Evolutionary conservation across 1,140 invertebrate genomes (phyloP).

Genomic region (Drosophila willistoni): DNA sequence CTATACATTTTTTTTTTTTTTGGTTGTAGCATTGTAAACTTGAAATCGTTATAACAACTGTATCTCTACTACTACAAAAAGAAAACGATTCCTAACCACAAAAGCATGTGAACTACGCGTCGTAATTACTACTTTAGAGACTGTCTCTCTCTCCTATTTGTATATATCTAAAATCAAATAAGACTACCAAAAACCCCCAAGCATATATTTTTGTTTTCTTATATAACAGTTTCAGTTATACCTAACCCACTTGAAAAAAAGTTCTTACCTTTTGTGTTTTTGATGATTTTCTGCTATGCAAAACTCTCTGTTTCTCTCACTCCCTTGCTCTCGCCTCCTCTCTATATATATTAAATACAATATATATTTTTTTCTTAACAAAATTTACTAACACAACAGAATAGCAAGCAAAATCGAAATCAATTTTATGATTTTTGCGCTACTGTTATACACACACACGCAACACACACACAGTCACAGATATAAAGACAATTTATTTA

Average conservation of each 20-base stretch:
- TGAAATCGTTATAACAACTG: conserved; percentile 6
- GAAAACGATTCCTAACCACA: conserved; percentile 43
- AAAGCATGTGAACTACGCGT: conserved; percentile 67
- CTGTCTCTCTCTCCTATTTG: not conserved
- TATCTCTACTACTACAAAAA: conserved; percentile 23
- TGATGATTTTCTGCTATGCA: conserved; percentile 46
- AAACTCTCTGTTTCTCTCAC: conserved; percentile 46
- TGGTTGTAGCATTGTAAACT: conserved; percentile 54
- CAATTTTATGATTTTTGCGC: not conserved
- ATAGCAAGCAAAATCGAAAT: conserved; percentile 33
- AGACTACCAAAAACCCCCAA: conserved; percentile 30
- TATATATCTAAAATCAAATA: not conserved
- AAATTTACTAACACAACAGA: conserved; percentile 63
- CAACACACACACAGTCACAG: conserved; percentile 21
- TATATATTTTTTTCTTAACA: conserved; percentile 56
- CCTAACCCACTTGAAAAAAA: conserved; percentile 25
- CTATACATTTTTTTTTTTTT: conserved; percentile 33
- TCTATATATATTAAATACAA: conserved; percentile 33
- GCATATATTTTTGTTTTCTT: conserved; percentile 13
- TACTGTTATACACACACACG: conserved; percentile 55
- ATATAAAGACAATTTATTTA: conserved; percentile 41
- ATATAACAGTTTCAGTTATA: conserved; percentile 54
- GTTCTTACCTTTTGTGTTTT: conserved; percentile 36
- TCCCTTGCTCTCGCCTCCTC: conserved; percentile 25
- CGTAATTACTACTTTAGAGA: conserved; percentile 23